Evolutionary conservation across 2,113 vertebrate genomes (phyloP).

Genomic region (Sebastes schlegelii): DNA sequence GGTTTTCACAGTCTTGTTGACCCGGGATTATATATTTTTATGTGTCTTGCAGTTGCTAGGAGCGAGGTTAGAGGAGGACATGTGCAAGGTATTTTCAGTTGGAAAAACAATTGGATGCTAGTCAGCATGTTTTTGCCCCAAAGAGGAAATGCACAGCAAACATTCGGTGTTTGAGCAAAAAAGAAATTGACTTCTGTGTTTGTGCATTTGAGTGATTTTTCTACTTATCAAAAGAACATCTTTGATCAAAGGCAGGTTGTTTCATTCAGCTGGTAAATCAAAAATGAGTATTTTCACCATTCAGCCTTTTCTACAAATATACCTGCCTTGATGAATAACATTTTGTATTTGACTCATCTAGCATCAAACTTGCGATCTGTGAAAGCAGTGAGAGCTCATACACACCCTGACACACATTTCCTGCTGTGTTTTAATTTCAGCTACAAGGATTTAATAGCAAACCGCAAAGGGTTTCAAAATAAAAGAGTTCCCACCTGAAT

Average conservation of each 20-base stretch:
- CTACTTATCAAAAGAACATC: not conserved
- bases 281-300: not conserved
- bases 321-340: not conserved
- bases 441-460: not conserved
- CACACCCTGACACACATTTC: not conserved
- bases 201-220: not conserved
- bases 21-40: not conserved
- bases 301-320: not conserved
- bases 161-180: not conserved
- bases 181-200: not conserved
- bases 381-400: not conserved
- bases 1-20: not conserved
- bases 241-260: not conserved
- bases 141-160: not conserved
- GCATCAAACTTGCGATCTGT: conserved; percentile 36
- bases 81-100: conserved; percentile 16
- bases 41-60: not conserved
- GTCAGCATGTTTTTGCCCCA: not conserved
- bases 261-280: conserved; percentile 41
- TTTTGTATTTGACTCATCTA: conserved; percentile 27
- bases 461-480: not conserved
- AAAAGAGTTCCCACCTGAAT: not conserved
- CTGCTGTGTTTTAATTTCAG: conserved; percentile 19
- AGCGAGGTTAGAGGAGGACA: not conserved
- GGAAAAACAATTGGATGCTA: conserved; percentile 6